A percentile compares a stretch with the other conserved stretches of the same genome.
Evolutionary conservation across 2,113 vertebrate species (phyloP).

Genomic region (Myrmecobius fasciatus): DNA sequence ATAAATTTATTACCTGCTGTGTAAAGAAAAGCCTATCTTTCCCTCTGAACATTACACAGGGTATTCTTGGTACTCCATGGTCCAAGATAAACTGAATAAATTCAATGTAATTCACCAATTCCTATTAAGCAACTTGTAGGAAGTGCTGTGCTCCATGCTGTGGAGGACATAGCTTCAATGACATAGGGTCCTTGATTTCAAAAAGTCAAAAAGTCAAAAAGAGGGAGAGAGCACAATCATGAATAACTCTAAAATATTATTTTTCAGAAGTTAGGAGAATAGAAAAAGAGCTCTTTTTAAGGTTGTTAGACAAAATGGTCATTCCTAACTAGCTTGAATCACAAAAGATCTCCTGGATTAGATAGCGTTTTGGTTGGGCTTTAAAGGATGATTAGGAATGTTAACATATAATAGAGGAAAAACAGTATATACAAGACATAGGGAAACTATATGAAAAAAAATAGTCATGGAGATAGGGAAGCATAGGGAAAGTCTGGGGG

Average conservation of each 20-base stretch:
- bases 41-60: neutral
- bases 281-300: neutral
- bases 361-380: neutral
- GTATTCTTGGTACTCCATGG: neutral
- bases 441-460: neutral
- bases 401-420: neutral
- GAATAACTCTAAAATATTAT: neutral
- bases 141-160: neutral
- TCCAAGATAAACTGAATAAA: neutral
- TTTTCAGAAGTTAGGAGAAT: neutral
- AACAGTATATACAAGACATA: neutral
- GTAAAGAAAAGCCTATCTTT: neutral
- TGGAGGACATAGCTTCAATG: neutral
- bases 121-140: neutral
- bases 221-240: neutral
- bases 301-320: neutral
- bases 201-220: neutral
- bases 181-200: neutral
- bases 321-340: neutral
- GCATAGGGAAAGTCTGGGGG: neutral
- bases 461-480: neutral
- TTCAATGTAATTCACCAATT: neutral
- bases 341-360: neutral
- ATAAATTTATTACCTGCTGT: neutral
- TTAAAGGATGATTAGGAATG: neutral